phyloP scores from a whole-genome alignment of 2,888 invertebrate species.

The Drosophila macrospina region DNA sequence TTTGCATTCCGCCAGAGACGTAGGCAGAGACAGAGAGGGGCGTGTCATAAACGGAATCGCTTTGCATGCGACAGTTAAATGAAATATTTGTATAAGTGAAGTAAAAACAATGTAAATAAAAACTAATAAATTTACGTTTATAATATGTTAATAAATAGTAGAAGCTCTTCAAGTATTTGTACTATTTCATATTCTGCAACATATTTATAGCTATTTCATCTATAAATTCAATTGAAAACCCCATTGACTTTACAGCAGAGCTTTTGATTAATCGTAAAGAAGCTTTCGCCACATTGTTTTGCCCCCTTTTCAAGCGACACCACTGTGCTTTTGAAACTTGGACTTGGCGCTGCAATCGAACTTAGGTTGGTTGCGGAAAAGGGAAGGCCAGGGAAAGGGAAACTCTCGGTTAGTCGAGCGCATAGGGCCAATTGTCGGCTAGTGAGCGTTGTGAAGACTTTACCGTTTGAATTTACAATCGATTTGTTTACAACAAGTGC shows the following conservation, averaged over 20 bases:
- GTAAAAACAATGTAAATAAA: too few relatives aligned
- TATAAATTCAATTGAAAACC: too few relatives aligned
- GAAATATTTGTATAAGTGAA: too few relatives aligned
- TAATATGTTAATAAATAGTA: too few relatives aligned
- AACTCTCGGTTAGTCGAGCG: not conserved
- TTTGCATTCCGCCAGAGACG: slow-evolving; percentile 6
- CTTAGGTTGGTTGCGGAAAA: not conserved
- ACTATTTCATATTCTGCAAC: too few relatives aligned
- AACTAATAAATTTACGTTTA: too few relatives aligned
- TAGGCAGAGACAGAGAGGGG: slow-evolving; percentile 1
- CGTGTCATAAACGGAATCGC: too few relatives aligned
- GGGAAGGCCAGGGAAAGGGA: not conserved
- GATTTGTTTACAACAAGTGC: slow-evolving; percentile 63
- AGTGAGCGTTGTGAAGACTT: slow-evolving; percentile 15
- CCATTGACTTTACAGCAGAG: too few relatives aligned
- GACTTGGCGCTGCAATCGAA: not conserved
- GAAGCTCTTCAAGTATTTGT: too few relatives aligned
- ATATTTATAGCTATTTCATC: too few relatives aligned
- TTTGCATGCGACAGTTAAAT: too few relatives aligned
- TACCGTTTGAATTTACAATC: slow-evolving; percentile 60
- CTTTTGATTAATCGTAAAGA: not conserved
- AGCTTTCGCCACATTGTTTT: not conserved
- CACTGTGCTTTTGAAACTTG: not conserved
- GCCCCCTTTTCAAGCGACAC: not conserved
- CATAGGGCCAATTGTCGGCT: slow-evolving; percentile 31